A percentile compares a stretch with the other conserved stretches of the same genome.
Evolutionary conservation across 2,113 vertebrate species (phyloP).

Genomic region (Microtus pennsylvanicus): DNA sequence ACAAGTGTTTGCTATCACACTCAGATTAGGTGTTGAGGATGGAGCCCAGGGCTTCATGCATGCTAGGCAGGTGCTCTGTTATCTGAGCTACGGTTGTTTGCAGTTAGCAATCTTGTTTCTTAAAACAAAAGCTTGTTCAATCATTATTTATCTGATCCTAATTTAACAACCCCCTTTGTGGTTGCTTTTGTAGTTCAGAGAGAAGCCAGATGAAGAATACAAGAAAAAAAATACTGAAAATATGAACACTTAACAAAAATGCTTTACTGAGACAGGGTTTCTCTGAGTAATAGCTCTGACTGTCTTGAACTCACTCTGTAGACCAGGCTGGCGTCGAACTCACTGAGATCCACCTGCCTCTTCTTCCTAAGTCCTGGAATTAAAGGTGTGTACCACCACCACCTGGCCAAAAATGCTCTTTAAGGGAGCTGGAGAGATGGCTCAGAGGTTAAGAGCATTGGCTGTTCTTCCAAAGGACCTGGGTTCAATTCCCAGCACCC

Average conservation of each 20-base stretch:
- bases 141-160: not conserved
- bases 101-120: not conserved
- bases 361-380: not conserved
- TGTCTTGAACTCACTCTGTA: not conserved
- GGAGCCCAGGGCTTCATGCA: not conserved
- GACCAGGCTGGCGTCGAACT: not conserved
- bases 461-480: too few relatives aligned
- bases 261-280: not conserved
- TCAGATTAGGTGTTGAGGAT: too few relatives aligned
- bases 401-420: not conserved
- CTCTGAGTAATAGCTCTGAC: not conserved
- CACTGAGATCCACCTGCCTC: not conserved
- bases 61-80: not conserved
- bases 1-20: not conserved
- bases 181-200: not conserved
- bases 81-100: not conserved
- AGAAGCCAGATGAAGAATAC: conserved; percentile 29
- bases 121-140: not conserved
- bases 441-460: too few relatives aligned
- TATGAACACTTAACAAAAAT: not conserved
- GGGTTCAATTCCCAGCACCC: too few relatives aligned
- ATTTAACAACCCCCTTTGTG: not conserved
- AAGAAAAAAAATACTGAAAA: not conserved
- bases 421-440: not conserved
- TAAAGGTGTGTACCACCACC: not conserved